Percentiles rank a stretch among this genome's conserved stretches.
These are phyloP conservation scores for Eclectus roratus DNA, from an alignment of 2,113 vertebrate species.

Conservation along the genomic window DNA sequence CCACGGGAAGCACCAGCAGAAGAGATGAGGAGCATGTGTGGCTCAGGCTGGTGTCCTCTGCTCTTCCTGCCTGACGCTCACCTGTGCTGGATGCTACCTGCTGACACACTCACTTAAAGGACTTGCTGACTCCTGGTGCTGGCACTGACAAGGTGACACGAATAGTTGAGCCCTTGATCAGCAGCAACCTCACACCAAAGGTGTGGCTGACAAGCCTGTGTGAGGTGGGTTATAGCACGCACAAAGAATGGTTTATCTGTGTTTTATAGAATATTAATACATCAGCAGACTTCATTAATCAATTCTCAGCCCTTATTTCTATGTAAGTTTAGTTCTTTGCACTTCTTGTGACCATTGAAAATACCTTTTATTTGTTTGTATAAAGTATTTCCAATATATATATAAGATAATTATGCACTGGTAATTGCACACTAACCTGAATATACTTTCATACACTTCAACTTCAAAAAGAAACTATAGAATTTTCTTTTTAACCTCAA, in stretches of 20 bases:
- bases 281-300: not conserved
- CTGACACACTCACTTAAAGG: not conserved
- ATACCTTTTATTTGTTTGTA: not conserved
- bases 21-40: rapidly evolving
- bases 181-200: not conserved
- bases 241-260: not conserved
- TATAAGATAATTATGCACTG: not conserved
- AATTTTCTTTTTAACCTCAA: not conserved
- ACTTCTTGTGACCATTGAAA: not conserved
- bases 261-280: not conserved
- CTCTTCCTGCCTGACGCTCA: rapidly evolving
- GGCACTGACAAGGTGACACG: not conserved
- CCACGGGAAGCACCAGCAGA: not conserved
- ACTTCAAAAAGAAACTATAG: not conserved
- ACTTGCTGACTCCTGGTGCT: not conserved
- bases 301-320: not conserved
- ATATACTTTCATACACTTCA: not conserved
- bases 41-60: not conserved
- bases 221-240: not conserved
- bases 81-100: not conserved
- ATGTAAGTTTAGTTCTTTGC: rapidly evolving
- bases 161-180: not conserved
- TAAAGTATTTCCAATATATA: not conserved
- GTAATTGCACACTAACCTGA: too few relatives aligned
- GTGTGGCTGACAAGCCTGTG: not conserved